Conservation (phyloP, 2,888 invertebrate genomes). For the Gymnocheta viridis region DNA sequence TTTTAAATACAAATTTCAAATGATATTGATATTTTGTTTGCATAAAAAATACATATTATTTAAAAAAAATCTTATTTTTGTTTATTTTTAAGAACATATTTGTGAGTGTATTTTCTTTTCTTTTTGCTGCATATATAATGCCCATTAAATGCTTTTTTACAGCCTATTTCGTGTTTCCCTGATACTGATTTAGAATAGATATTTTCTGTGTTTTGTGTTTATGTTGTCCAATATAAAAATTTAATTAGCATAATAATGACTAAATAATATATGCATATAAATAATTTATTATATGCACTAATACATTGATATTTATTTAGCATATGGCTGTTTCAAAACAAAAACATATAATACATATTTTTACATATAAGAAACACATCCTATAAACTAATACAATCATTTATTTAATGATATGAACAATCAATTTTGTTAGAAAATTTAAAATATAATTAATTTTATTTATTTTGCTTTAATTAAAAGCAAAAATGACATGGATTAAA, state of each 20-base stretch:
- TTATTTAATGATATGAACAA: conserved; percentile 44
- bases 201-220: conserved; percentile 8
- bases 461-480: conserved; percentile 35
- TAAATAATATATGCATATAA: conserved; percentile 54
- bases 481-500: conserved; percentile 25
- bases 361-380: not conserved
- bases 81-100: no score
- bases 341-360: conserved; percentile 7
- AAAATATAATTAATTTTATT: conserved; percentile 15
- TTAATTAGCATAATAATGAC: conserved; percentile 68
- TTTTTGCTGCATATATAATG: no score
- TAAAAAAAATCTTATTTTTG: no score
- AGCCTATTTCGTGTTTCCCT: no score
- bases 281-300: conserved; percentile 26
- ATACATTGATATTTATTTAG: conserved; percentile 8
- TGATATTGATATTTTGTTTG: no score
- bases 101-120: no score
- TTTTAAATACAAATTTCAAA: no score
- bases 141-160: no score
- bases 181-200: conserved; percentile 12
- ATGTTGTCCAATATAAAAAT: conserved; percentile 33
- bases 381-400: conserved; percentile 37
- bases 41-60: no score
- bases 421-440: conserved; percentile 34
- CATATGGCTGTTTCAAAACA: conserved; percentile 23